Evolutionary conservation across 2,888 invertebrate species (phyloP).

Genomic region (Pediacus dermestoides): DNA sequence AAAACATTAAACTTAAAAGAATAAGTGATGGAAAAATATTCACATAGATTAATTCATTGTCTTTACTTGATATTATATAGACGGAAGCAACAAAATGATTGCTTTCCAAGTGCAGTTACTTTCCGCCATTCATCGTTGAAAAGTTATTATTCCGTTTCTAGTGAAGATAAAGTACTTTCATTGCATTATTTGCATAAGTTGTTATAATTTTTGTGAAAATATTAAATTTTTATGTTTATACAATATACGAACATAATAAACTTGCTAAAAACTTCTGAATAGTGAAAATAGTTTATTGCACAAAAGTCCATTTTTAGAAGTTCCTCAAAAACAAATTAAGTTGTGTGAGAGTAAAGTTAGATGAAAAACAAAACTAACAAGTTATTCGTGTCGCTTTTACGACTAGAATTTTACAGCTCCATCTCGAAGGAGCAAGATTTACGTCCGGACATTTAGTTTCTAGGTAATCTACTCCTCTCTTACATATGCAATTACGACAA

Average conservation of each 20-base stretch:
- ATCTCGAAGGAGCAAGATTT: constrained; percentile 21
- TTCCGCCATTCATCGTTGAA: no score
- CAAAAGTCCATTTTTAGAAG: constrained; percentile 20
- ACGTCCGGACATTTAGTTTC: constrained; percentile 21
- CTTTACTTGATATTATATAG: no score
- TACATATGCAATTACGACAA: constrained; percentile 17
- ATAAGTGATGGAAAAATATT: no score
- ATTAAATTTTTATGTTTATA: no score
- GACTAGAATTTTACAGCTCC: constrained; percentile 27
- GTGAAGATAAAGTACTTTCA: no score
- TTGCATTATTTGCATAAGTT: no score
- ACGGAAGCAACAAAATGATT: no score
- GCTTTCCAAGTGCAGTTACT: no score
- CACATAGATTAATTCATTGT: no score
- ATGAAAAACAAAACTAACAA: constrained; percentile 10
- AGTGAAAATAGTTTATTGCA: constrained; percentile 17
- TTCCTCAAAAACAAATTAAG: constrained; percentile 29
- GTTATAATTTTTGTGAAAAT: no score
- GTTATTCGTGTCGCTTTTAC: constrained; percentile 19
- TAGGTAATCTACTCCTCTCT: constrained; percentile 19
- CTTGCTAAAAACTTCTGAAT: constrained; percentile 15
- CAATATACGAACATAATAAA: constrained; percentile 6
- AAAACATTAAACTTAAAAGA: no score
- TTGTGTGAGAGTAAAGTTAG: constrained; percentile 8
- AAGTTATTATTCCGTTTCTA: no score